Evolutionary conservation across 2,888 invertebrate genomes (phyloP), one percentile per base, ranked within the genome.

Genomic region (Callinectes sapidus): DNA sequence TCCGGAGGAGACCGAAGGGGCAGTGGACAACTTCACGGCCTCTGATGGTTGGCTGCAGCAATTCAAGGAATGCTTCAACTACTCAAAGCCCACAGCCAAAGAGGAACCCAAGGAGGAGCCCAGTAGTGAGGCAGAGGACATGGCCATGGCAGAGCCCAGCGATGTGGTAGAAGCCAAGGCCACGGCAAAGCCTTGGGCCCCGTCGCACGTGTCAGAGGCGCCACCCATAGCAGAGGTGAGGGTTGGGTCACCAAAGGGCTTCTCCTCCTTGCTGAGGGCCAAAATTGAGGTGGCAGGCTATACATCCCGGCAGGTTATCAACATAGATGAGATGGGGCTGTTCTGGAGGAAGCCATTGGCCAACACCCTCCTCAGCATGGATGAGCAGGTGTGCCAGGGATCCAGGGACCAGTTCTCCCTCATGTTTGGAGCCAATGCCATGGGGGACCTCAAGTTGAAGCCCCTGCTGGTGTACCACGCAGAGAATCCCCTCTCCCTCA

Each of bases 381-480:
- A 89, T 1, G 39, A 66, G 35, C 3, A 35, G n/a, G 16, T 2
- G 10, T n/a, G 1, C 6, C 66, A 66, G 66, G 39, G 8, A 10
- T 13, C 35, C n/a, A 66, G n/a, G 66, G 66, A 88, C 55, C 35
- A 6, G n/a, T 28, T 66, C n/a, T 66, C 61, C n/a, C 89, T 89
- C 23, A 32, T 89, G 16, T 35, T 89, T 66, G 61, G 66, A 1
- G 89, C 66, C 89, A 89, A 89, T 66, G 28, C 35, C 0, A 32
- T 23, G 1, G 89, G 89, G 2, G 66, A 89, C 66, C 66, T 89
- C 66, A 89, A 89, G 66, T 35, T 89, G 18, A 66, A 89, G 66
- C 89, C 89, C 18, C 61, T 39, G 18, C 32, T 89, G 18, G 66
- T 66, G 35, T 89, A 89, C 66, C 89, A 66, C 35, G 2, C 35